phyloP scores from a whole-genome alignment of 2,888 invertebrate species.

The Patella ulyssiponensis region DNA sequence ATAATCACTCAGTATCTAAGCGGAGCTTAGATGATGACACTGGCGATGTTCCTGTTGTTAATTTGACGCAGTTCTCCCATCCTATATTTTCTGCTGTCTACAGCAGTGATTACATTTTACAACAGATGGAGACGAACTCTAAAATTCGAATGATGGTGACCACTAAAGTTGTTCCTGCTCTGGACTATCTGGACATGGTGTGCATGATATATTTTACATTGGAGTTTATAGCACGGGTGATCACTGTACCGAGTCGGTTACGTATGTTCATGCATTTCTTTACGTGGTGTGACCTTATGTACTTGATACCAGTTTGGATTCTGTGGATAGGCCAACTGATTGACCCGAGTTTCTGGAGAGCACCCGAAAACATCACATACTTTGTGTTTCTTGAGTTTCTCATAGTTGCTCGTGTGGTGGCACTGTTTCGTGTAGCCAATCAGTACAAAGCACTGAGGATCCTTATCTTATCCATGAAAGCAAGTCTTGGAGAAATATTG shows the following conservation, averaged over 20 bases:
- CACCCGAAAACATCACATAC: conserved; percentile 26
- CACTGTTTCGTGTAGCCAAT: conserved; percentile 47
- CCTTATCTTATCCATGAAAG: conserved; percentile 46
- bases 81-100: too few relatives aligned
- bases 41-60: too few relatives aligned
- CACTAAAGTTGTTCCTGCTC: conserved; percentile 43
- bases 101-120: background rate
- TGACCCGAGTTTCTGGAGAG: conserved; percentile 37
- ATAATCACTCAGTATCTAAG: background rate
- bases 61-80: too few relatives aligned
- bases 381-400: conserved; percentile 42
- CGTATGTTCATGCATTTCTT: conserved; percentile 38
- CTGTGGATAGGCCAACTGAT: conserved; percentile 39
- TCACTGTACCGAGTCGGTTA: conserved; percentile 41
- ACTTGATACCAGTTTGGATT: conserved; percentile 47
- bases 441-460: conserved; percentile 49
- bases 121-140: conserved; percentile 23
- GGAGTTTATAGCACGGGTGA: conserved; percentile 46
- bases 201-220: conserved; percentile 49
- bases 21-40: too few relatives aligned
- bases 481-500: conserved; percentile 47
- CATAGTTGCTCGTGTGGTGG: conserved; percentile 47
- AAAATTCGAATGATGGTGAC: conserved; percentile 39
- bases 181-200: conserved; percentile 40
- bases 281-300: conserved; percentile 46